These are phyloP conservation scores for Somateria mollissima DNA, from an alignment of 2,797 vertebrate species.

Conservation along the genomic window DNA sequence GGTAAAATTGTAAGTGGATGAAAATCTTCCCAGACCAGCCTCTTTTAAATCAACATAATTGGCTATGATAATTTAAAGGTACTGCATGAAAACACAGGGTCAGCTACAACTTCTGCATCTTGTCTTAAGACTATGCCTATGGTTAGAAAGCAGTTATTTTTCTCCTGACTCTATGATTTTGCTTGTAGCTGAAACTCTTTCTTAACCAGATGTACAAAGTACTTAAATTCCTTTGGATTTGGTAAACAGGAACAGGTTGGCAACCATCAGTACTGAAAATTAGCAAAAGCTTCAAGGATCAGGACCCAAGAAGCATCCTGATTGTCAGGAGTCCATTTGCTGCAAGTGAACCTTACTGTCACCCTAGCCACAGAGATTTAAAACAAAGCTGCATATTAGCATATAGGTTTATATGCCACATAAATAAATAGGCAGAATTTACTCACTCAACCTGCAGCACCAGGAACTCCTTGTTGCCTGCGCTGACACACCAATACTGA, in stretches of 20 bases:
- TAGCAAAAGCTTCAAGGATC: not conserved
- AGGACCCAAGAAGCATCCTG: not conserved
- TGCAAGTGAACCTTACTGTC: not conserved
- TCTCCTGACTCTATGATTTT: too few species aligned
- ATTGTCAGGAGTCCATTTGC: not conserved
- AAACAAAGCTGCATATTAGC: not conserved
- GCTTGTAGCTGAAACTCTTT: not conserved
- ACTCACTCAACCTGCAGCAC: accelerated
- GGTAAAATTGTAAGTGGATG: not conserved
- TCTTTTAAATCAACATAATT: not conserved
- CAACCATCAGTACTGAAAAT: not conserved
- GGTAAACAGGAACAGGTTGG: not conserved
- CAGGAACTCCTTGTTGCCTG: not conserved
- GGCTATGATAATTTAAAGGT: not conserved
- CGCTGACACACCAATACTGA: not conserved
- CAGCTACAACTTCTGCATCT: not conserved
- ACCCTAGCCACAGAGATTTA: not conserved
- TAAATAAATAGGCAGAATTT: not conserved
- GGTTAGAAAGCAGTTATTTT: not conserved
- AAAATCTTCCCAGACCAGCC: accelerated
- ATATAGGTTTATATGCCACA: accelerated
- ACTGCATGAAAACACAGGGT: not conserved
- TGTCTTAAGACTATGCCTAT: not conserved
- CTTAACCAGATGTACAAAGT: not conserved
- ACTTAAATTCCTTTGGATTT: not conserved